Evolutionary conservation across 2,113 vertebrate genomes (phyloP), one percentile per base, ranked within the genome.

Genomic region (Poicephalus meyeri): DNA sequence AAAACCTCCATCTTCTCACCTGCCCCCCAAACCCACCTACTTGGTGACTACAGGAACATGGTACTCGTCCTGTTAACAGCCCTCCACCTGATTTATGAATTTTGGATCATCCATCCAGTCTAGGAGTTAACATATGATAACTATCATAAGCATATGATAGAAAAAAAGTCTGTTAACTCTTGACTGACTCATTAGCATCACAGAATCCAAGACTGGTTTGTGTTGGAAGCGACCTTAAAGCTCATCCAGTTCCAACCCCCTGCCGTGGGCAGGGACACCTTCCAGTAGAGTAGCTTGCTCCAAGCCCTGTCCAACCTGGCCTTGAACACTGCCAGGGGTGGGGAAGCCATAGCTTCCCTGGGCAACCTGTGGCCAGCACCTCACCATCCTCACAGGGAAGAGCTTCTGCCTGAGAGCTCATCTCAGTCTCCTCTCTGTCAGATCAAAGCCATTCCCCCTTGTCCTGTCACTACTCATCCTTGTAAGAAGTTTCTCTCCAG

Each of bases 11-110:
- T 91, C 91, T 95, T 91, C 49, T 83, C 96, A 97, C 93, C 95
- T 96, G 95, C 88, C 96, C 96, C 95, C 95, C 91, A 93, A 94
- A 94, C 44, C 85, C 93, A 93, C 96, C 93, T 81, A 88, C 96
- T 84, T 78, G 4, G 49, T 42, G 95, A 71, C 95, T 82, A 23
- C 80, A 88, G 93, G 95, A 92, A 94, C 92, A 76, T 11, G 41
- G 95, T 90, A 96, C 80, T 71, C 63, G 56, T 83, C 73, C 93
- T 81, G 88, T 8, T 41, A 56, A 44, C 89, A 72, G 52, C 7
- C 90, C 86, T 84, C 80, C 88, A 76, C 93, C 92, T 96, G 88
- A 58, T 35, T 58, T 58, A 24, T 15, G 20, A 58, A 58, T 6
- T n/a, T 17, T 1, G 56, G 90, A 92, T 61, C 90, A 35, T 35